Percentiles rank a stretch among this genome's conserved stretches.
These are phyloP conservation scores for Automeris io DNA, from an alignment of 2,888 invertebrate genomes.

Conservation along the genomic window DNA sequence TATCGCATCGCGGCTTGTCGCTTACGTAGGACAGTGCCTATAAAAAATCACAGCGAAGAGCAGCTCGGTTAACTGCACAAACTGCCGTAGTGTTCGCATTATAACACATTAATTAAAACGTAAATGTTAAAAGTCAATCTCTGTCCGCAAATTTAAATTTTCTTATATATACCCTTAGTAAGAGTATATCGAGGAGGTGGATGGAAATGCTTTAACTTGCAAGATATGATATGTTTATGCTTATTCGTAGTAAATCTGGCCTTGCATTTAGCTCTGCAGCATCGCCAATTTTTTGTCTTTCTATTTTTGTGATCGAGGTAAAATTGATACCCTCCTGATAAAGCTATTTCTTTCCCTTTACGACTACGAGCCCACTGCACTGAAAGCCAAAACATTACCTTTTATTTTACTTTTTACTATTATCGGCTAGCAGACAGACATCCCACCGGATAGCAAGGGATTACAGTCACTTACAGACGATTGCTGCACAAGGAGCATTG, in stretches of 20 bases:
- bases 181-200: constrained; percentile 9
- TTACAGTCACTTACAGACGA: too few relatives aligned
- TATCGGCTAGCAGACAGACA: too few relatives aligned
- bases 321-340: not conserved
- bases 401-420: too few relatives aligned
- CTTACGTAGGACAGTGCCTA: too few relatives aligned
- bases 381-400: constrained; percentile 10
- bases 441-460: too few relatives aligned
- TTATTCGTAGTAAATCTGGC: constrained; percentile 9
- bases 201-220: constrained; percentile 5
- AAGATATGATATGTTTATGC: not conserved
- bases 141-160: too few relatives aligned
- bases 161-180: constrained; percentile 6
- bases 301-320: not conserved
- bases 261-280: constrained; percentile 12
- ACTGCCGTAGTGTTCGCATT: too few relatives aligned
- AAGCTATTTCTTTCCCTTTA: not conserved
- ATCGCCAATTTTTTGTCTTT: constrained; percentile 1
- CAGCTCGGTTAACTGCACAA: too few relatives aligned
- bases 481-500: too few relatives aligned
- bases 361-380: constrained; percentile 1
- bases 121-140: not conserved
- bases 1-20: too few relatives aligned
- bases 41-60: too few relatives aligned
- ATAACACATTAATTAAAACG: too few relatives aligned